phyloP scores from a whole-genome alignment of 2,888 invertebrate genomes.

The Leuctra nigra region DNA sequence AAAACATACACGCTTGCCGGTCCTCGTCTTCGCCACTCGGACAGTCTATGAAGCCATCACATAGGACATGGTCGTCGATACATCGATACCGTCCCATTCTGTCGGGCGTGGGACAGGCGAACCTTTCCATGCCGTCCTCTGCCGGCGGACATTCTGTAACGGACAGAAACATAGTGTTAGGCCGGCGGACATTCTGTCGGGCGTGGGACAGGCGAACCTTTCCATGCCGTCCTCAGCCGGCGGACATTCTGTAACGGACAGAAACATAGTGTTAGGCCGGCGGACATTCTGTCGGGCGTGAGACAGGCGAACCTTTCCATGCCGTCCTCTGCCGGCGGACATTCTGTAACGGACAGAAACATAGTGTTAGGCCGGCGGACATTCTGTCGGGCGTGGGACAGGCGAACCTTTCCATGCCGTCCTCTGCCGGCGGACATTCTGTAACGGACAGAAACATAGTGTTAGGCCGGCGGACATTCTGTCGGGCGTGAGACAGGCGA shows the following conservation, averaged over 20 bases:
- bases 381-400: constrained; percentile 87
- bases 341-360: constrained; percentile 61
- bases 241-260: constrained; percentile 78
- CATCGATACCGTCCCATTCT: constrained; percentile 87
- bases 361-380: too few species aligned
- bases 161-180: background rate
- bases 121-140: constrained; percentile 89
- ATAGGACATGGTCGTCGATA: constrained; percentile 91
- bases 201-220: constrained; percentile 87
- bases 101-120: constrained; percentile 90
- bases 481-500: constrained; percentile 90
- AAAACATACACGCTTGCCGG: constrained; percentile 91
- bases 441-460: too few species aligned
- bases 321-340: constrained; percentile 79
- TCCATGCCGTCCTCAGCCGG: constrained; percentile 91
- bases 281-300: constrained; percentile 82
- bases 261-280: too few species aligned
- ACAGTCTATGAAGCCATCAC: constrained; percentile 93
- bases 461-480: constrained; percentile 75
- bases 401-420: constrained; percentile 91
- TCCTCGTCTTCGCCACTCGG: constrained; percentile 91
- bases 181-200: constrained; percentile 60
- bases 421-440: constrained; percentile 84
- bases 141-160: constrained; percentile 79
- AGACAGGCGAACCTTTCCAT: constrained; percentile 95